Conservation (phyloP, 1,140 invertebrate genomes). For the Sarcophaga bullata region DNA sequence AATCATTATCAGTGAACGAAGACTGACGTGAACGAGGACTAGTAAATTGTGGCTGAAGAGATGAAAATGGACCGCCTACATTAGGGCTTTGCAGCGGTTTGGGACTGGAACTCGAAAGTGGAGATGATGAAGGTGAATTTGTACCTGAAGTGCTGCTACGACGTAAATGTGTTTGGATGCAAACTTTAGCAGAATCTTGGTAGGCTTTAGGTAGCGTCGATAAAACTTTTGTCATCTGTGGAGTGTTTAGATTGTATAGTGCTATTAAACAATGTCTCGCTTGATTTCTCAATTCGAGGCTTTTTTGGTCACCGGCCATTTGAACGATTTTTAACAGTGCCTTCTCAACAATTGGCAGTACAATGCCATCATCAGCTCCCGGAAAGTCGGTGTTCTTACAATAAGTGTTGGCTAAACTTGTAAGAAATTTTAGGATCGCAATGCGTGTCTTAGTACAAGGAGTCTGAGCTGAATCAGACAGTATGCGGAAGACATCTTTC, state of each 20-base stretch:
- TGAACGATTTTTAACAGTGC: constrained; percentile 76
- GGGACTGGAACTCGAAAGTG: constrained; percentile 63
- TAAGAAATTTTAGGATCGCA: constrained; percentile 79
- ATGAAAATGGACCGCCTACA: constrained; percentile 57
- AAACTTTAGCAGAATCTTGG: constrained; percentile 81
- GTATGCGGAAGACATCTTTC: constrained; percentile 76
- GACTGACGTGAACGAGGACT: constrained; percentile 64
- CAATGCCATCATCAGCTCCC: constrained; percentile 63
- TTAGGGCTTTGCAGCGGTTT: constrained; percentile 64
- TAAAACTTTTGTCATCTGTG: constrained; percentile 81
- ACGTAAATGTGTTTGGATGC: constrained; percentile 85
- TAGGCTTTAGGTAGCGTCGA: constrained; percentile 84
- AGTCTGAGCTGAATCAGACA: constrained; percentile 90
- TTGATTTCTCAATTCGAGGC: constrained; percentile 80
- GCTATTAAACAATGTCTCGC: constrained; percentile 84
- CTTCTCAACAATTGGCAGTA: constrained; percentile 63
- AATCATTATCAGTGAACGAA: constrained; percentile 67
- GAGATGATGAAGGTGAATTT: constrained; percentile 62
- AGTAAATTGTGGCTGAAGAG: constrained; percentile 58
- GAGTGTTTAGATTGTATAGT: constrained; percentile 89
- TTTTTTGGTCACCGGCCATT: constrained; percentile 76
- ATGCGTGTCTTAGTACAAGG: constrained; percentile 87
- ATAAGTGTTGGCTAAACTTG: constrained; percentile 73
- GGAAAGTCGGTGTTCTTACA: constrained; percentile 68
- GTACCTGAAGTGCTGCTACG: constrained; percentile 71